Percentiles rank a stretch among this genome's conserved stretches.
Evolutionary conservation across 2,888 invertebrate species (phyloP).

Genomic region (Leptinotarsa haldemani): DNA sequence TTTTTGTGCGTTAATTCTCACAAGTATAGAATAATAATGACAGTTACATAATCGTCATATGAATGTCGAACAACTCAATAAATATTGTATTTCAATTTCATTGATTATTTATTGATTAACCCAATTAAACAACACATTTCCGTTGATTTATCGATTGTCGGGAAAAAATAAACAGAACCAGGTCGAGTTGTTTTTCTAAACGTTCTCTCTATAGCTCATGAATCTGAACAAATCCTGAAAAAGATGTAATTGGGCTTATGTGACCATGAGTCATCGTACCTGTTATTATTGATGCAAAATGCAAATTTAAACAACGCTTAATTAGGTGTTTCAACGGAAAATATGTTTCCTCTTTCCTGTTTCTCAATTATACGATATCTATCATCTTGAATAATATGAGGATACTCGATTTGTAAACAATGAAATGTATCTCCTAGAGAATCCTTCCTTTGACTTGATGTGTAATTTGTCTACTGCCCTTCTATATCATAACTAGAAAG

Average conservation of each 20-base stretch:
- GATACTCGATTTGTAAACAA: conserved; percentile 3
- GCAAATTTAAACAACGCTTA: conserved; percentile 4
- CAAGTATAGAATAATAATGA: background rate
- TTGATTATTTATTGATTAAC: conserved; percentile 44
- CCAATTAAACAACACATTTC: conserved; percentile 41
- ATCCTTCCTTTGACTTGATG: no score
- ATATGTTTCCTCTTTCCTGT: conserved; percentile 12
- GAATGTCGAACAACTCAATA: conserved; percentile 15
- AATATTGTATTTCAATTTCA: conserved; percentile 38
- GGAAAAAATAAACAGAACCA: conserved; percentile 35
- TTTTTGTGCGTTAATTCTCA: background rate
- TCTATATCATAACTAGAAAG: no score
- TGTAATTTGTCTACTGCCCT: no score
- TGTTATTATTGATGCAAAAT: conserved; percentile 16
- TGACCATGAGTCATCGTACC: conserved; percentile 3
- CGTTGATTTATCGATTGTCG: conserved; percentile 30
- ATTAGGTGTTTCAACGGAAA: background rate
- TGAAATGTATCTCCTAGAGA: background rate
- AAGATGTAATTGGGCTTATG: background rate
- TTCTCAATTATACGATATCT: conserved; percentile 13
- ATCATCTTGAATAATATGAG: conserved; percentile 8
- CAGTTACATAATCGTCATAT: conserved; percentile 29
- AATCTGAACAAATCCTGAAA: background rate
- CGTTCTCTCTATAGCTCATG: background rate
- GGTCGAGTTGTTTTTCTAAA: conserved; percentile 8